phyloP scores from a whole-genome alignment of 2,113 vertebrate species.

The Oryzias celebensis region DNA sequence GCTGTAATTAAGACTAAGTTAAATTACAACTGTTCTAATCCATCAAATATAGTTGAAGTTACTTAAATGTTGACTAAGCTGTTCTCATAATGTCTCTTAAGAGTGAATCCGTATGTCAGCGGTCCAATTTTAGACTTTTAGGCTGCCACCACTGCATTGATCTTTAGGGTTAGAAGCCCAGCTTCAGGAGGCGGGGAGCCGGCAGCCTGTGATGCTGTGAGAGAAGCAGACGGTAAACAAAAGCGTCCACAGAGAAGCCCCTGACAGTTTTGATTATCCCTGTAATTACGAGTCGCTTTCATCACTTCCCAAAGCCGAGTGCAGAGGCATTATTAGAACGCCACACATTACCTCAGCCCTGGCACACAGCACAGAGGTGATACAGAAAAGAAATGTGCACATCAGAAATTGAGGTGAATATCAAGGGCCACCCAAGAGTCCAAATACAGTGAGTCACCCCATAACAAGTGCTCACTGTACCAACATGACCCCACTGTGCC shows the following conservation, averaged over 20 bases:
- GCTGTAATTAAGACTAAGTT: too few species aligned
- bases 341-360: constrained; percentile 72
- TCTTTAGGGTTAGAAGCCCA: constrained; percentile 37
- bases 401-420: constrained; percentile 68
- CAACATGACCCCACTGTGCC: constrained; percentile 64
- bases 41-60: too few species aligned
- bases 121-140: constrained; percentile 11
- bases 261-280: constrained; percentile 74
- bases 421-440: constrained; percentile 75
- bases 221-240: constrained; percentile 64
- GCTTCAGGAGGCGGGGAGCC: constrained; percentile 19
- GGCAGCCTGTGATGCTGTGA: constrained; percentile 45
- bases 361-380: constrained; percentile 61
- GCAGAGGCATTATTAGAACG: constrained; percentile 70
- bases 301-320: constrained; percentile 59
- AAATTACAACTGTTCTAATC: too few species aligned
- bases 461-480: constrained; percentile 72
- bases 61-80: background rate
- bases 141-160: constrained; percentile 40
- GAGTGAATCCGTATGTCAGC: background rate
- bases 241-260: constrained; percentile 54
- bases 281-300: constrained; percentile 72
- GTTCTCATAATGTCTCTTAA: background rate
- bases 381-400: constrained; percentile 32
- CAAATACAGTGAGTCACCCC: constrained; percentile 68